Conservation (phyloP, 2,797 vertebrate species). For the Gallirallus australis region DNA sequence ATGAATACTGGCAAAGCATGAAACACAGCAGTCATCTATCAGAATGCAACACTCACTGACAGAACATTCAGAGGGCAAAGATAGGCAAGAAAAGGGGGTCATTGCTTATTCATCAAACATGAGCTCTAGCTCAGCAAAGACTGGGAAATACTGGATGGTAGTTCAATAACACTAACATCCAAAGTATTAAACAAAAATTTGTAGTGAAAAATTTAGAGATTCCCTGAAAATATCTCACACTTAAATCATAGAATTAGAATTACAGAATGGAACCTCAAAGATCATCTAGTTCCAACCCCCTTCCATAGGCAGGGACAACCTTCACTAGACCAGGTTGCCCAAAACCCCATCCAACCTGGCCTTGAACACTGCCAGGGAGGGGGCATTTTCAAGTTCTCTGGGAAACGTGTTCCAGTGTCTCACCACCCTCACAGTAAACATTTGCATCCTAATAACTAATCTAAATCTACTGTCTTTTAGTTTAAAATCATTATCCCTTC, state of each 20-base stretch:
- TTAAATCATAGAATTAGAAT: neutral
- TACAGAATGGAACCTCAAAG: too few species aligned
- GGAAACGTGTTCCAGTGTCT: too few species aligned
- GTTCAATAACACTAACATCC: fast-evolving
- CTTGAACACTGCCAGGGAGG: too few species aligned
- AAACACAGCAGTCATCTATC: neutral
- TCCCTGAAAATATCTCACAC: neutral
- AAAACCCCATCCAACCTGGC: too few species aligned
- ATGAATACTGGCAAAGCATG: neutral
- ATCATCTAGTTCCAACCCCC: too few species aligned
- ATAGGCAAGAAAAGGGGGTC: neutral
- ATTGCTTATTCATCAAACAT: neutral
- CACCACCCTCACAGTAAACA: too few species aligned
- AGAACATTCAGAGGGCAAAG: neutral
- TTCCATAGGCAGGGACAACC: too few species aligned
- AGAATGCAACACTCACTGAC: neutral
- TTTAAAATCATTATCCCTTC: too few species aligned
- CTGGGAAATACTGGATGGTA: neutral
- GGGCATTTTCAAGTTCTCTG: too few species aligned
- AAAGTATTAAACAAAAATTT: neutral
- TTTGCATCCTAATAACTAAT: too few species aligned
- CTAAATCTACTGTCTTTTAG: too few species aligned
- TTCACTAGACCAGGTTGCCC: too few species aligned
- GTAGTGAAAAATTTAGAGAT: neutral
- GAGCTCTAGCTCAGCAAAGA: neutral